Evolutionary conservation across 1,140 invertebrate genomes (phyloP), one percentile per base, ranked within the genome.

Genomic region (Drosophila teissieri): DNA sequence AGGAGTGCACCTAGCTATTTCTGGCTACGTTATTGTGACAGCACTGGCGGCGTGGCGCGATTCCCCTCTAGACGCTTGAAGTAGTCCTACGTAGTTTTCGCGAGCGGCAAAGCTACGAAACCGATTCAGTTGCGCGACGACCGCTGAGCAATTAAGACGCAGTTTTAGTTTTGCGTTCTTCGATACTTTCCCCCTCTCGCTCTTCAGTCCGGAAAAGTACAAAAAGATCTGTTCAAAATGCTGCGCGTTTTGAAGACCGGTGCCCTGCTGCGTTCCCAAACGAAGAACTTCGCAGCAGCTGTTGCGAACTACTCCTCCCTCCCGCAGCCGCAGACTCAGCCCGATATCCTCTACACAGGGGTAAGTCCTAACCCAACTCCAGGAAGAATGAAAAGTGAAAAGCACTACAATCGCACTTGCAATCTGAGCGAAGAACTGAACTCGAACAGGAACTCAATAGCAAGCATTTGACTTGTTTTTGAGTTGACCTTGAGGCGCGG

Each of bases 261-360:
- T 22, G 53, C 65, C 14, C 27, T 91, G 51, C 46, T 91, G 62
- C 80, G 80, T 17, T 53, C 70, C 12, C 53, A 84, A 19, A 65
- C 42, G 27, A 79, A 64, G 17, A 73, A 77, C 55, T 55, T 79
- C 31, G 67, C 68, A n/a, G 74, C 80, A 27, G 42, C 70, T 40
- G 73, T 54, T n/a, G 67, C 83, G 12, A 58, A 80, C 1, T 85
- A 83, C 34, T 91, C 78, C 24, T 57, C 73, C 3, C 44, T 91
- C 36, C 90, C 90, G 5, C 49, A 85, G 51, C 90, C 90, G 12
- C 78, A 91, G 42, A 89, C 83, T 19, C 53, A 62, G 61, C 90
- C 90, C 10, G 86, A 91, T 3, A 57, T 91, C 39, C 81, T 91
- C 8, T 91, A 91, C 39, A 91, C 90, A 14, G 90, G 90, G 14